Percentiles rank a stretch among this genome's conserved stretches.
Conservation (phyloP, 2,113 vertebrate genomes). For the Cryptotis parvus region DNA sequence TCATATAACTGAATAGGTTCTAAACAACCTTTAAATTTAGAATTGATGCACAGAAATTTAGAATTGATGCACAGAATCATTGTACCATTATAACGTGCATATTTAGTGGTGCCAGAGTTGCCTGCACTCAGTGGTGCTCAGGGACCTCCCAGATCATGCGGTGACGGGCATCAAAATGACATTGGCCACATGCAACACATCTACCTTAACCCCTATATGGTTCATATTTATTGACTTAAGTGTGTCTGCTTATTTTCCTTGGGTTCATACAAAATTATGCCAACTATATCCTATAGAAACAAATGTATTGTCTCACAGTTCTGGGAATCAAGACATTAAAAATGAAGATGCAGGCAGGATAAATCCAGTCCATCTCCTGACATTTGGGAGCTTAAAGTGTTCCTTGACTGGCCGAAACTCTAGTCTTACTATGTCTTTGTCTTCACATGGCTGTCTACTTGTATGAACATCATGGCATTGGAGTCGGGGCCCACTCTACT, state of each 20-base stretch:
- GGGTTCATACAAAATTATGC: neutral
- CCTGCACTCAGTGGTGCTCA: no score
- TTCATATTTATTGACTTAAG: neutral
- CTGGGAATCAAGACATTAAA: neutral
- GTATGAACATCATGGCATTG: neutral
- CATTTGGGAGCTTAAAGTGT: neutral
- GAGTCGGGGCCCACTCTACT: neutral
- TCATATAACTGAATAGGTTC: constrained; percentile 26
- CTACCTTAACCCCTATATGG: no score
- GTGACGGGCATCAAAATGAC: no score
- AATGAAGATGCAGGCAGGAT: neutral
- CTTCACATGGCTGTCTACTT: neutral
- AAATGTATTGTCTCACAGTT: neutral
- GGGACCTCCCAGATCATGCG: no score
- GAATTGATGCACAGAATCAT: neutral
- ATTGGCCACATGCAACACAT: no score
- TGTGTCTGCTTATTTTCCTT: neutral
- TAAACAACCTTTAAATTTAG: constrained; percentile 53
- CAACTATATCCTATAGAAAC: neutral
- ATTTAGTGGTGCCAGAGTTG: no score
- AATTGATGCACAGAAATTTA: constrained; percentile 15
- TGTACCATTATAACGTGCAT: neutral
- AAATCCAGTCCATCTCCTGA: neutral
- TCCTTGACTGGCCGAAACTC: neutral
- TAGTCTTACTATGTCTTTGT: neutral